These are phyloP conservation scores for Psylliodes chrysocephalus DNA, from an alignment of 2,888 invertebrate species.

Conservation along the genomic window DNA sequence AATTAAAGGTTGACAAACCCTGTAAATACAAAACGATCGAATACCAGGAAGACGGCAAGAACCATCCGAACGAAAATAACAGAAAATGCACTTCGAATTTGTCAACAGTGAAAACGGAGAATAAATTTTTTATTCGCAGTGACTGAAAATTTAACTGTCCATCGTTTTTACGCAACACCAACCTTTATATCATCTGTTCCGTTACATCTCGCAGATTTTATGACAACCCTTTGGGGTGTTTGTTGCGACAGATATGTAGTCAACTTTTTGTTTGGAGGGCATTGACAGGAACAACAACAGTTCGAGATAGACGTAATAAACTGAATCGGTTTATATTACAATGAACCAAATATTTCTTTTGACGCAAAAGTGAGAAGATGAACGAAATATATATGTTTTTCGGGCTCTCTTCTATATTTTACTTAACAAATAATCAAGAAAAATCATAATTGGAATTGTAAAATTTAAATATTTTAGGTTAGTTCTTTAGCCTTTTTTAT, in stretches of 20 bases:
- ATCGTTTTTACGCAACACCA: conserved; percentile 16
- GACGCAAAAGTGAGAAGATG: no score
- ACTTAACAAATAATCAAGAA: no score
- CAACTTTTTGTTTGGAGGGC: not conserved
- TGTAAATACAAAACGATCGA: not conserved
- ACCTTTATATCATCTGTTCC: conserved; percentile 8
- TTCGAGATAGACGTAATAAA: no score
- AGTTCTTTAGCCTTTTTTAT: no score
- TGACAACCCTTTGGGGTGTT: not conserved
- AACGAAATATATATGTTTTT: no score
- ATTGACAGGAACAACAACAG: conserved; percentile 9
- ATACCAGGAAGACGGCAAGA: not conserved
- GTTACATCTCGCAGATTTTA: conserved; percentile 1
- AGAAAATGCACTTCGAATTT: conserved; percentile 2
- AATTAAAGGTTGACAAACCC: not conserved
- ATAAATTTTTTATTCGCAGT: no score
- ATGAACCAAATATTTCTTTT: no score
- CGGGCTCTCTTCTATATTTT: no score
- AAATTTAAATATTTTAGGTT: no score
- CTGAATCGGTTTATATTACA: no score
- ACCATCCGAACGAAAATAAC: not conserved
- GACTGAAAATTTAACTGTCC: conserved; percentile 10
- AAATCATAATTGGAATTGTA: no score
- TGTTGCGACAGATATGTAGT: not conserved
- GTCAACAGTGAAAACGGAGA: not conserved